Evolutionary conservation across 2,888 invertebrate species (phyloP), one percentile per base, ranked within the genome.

Genomic region (Copidosoma aretas): DNA sequence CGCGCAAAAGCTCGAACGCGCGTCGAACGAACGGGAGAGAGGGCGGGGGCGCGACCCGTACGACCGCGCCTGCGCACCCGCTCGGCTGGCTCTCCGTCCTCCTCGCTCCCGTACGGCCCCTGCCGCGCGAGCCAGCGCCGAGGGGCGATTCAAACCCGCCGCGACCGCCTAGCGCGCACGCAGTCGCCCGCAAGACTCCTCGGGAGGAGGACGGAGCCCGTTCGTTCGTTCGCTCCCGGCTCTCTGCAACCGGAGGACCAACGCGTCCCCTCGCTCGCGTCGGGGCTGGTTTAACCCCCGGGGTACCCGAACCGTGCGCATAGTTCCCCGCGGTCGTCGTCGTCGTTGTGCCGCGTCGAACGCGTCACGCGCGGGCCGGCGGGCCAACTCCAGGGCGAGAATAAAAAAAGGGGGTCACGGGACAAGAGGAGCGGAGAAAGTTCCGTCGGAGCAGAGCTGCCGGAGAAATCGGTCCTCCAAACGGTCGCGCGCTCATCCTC

Each of bases 101-200:
- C n/a, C n/a, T n/a, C n/a, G n/a, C n/a, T n/a, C n/a, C n/a, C n/a
- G n/a, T n/a, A n/a, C n/a, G n/a, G n/a, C n/a, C n/a, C n/a, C n/a
- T n/a, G 14, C 43, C 43, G 3, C 43, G 12, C 8, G 32, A 32
- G 43, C 4, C 43, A 62, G 66, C 72, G 70, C 67, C 54, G 62
- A 63, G 67, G 74, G 71, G 71, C 73, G 68, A 71, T 71, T 71
- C 73, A 74, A 73, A 71, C 60, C 72, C 43, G 14, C 3, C 17
- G 43, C 41, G 41, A 8, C 32, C 32, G 32, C 32, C 72, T 49
- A 15, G 57, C 57, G 60, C 71, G 68, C 71, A 71, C 70, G 71
- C 75, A 76, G 77, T 75, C 73, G 74, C 72, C 74, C 75, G 75
- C 61, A 70, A 73, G 74, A 74, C 76, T 75, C 74, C 69, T 72